These are phyloP conservation scores for Epistrophe grossulariae DNA, from an alignment of 2,888 invertebrate species.

Conservation along the genomic window DNA sequence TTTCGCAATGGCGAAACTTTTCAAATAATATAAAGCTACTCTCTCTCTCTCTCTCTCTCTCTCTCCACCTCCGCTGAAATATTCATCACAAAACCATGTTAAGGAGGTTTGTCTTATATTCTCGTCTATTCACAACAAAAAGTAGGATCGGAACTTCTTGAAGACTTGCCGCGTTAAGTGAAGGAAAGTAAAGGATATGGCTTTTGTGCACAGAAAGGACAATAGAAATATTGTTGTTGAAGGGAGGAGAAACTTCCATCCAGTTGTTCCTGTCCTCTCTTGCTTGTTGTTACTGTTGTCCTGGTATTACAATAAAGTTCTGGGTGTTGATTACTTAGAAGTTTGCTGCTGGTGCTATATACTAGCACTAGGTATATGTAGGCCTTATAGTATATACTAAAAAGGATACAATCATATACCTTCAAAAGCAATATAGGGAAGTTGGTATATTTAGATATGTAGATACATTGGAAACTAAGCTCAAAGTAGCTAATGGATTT, in stretches of 20 bases:
- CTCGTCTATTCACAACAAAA: not conserved
- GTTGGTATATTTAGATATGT: not conserved
- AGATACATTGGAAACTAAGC: conserved; percentile 17
- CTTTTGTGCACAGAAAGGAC: conserved; percentile 35
- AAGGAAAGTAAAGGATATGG: conserved; percentile 33
- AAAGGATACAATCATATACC: conserved; percentile 30
- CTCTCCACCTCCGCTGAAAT: conserved; percentile 53
- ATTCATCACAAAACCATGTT: conserved; percentile 67
- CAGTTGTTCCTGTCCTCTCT: conserved; percentile 2
- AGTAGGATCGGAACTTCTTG: conserved; percentile 11
- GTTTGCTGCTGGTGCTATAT: conserved; percentile 26
- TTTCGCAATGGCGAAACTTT: conserved; percentile 63
- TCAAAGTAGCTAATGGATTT: conserved; percentile 52
- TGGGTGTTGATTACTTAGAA: conserved; percentile 67
- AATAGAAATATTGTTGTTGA: conserved; percentile 36
- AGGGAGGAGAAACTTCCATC: conserved; percentile 29
- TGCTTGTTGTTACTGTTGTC: conserved; percentile 24
- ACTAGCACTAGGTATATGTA: not conserved
- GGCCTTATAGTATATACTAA: conserved; percentile 32
- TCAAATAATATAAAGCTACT: conserved; percentile 56
- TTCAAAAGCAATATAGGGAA: conserved; percentile 1
- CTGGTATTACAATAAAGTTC: conserved; percentile 51
- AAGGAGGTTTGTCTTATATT: conserved; percentile 39
- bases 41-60: not conserved
- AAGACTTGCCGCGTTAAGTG: conserved; percentile 29